Evolutionary conservation across 2,797 vertebrate genomes (phyloP).

Genomic region (Antennarius maculatus): DNA sequence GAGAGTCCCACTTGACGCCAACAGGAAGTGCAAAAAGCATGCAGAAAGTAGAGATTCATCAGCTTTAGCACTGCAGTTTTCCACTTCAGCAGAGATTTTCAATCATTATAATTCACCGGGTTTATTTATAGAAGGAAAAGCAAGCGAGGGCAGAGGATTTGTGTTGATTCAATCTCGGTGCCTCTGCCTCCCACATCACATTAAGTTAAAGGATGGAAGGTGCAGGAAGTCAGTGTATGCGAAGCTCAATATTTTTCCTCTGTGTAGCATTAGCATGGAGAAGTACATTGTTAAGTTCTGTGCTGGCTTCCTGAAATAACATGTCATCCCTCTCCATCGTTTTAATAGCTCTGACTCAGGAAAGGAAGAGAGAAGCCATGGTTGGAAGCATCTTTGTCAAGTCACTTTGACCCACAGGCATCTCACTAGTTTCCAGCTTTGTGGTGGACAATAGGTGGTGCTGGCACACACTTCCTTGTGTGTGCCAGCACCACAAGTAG

Average conservation of each 20-base stretch:
- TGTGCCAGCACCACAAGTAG: conserved; percentile 6
- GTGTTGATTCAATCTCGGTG: conserved; percentile 28
- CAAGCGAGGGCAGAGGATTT: conserved; percentile 17
- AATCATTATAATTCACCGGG: conserved; percentile 49
- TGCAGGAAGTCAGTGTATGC: conserved; percentile 12
- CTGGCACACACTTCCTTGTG: conserved; percentile 1
- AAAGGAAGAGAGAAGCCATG: conserved; percentile 44
- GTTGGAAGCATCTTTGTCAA: conserved; percentile 32
- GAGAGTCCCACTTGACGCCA: conserved; percentile 21
- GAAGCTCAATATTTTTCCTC: conserved; percentile 15
- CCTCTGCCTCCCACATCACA: conserved; percentile 34
- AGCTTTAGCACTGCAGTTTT: conserved; percentile 35
- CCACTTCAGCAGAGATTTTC: conserved; percentile 50
- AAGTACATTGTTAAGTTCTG: conserved; percentile 19
- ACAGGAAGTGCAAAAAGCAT: conserved; percentile 17
- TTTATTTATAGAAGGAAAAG: conserved; percentile 14
- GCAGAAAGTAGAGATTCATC: conserved; percentile 16
- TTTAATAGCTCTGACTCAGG: conserved; percentile 14
- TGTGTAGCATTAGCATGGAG: conserved; percentile 3
- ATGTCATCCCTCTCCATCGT: conserved; percentile 5
- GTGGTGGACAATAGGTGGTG: not conserved
- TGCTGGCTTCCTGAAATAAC: conserved; percentile 19
- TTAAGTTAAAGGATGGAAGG: conserved; percentile 38
- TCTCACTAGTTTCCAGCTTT: conserved; percentile 20
- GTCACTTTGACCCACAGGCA: conserved; percentile 25